Percentiles rank a stretch among this genome's conserved stretches.
These are phyloP conservation scores for Peribatodes rhomboidaria DNA, from an alignment of 2,888 invertebrate genomes.

Conservation along the genomic window DNA sequence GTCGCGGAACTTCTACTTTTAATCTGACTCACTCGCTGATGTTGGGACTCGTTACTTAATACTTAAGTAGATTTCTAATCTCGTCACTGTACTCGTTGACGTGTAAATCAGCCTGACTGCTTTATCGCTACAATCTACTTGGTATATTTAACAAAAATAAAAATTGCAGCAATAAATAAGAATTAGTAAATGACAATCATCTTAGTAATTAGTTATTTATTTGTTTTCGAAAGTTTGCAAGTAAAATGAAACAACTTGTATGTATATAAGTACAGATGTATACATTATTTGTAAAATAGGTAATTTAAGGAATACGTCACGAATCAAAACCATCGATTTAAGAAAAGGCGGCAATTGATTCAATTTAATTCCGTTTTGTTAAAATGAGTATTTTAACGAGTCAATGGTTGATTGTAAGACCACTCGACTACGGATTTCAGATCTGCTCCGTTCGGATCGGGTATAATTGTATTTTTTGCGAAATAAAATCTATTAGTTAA, in stretches of 20 bases:
- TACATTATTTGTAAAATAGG: slow-evolving; percentile 5
- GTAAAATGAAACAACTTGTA: not conserved
- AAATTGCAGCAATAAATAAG: too few species aligned
- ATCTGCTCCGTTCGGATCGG: not conserved
- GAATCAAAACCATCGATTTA: not conserved
- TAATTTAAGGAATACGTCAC: not conserved
- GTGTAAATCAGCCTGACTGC: too few species aligned
- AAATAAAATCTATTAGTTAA: not conserved
- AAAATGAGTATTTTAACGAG: too few species aligned
- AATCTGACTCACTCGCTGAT: too few species aligned
- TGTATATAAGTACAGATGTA: slow-evolving; percentile 12
- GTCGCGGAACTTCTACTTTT: too few species aligned
- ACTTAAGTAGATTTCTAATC: too few species aligned
- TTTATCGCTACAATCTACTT: too few species aligned
- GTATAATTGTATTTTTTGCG: slow-evolving; percentile 15
- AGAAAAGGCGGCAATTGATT: not conserved
- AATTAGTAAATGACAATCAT: not conserved
- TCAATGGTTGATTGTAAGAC: too few species aligned
- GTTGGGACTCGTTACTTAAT: too few species aligned
- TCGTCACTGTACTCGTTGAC: too few species aligned
- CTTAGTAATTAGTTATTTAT: not conserved
- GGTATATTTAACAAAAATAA: too few species aligned
- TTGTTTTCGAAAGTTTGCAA: not conserved
- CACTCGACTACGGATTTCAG: not conserved
- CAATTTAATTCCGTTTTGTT: too few species aligned